phyloP scores from a whole-genome alignment of 2,113 vertebrate species.

The Zingel zingel region DNA sequence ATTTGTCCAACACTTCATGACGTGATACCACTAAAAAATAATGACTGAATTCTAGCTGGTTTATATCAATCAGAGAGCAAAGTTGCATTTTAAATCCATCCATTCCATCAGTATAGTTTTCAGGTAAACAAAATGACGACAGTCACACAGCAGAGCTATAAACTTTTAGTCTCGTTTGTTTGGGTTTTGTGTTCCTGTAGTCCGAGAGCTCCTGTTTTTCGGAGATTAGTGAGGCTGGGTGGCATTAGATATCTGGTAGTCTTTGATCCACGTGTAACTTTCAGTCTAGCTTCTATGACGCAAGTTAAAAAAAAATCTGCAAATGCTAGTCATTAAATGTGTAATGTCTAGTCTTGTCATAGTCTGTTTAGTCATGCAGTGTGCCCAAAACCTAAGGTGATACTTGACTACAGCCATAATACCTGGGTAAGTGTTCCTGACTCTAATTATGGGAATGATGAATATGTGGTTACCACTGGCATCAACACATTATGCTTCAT shows the following conservation, averaged over 20 bases:
- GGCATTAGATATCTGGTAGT: background rate
- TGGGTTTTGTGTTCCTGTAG: background rate
- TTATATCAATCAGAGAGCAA: background rate
- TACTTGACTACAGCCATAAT: constrained; percentile 52
- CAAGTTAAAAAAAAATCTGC: constrained; percentile 19
- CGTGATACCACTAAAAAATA: background rate
- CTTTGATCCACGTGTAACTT: constrained; percentile 30
- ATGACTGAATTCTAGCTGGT: background rate
- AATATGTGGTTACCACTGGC: constrained; percentile 29
- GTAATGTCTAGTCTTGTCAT: constrained; percentile 68
- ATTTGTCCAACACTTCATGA: background rate
- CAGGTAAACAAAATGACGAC: background rate
- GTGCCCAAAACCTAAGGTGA: constrained; percentile 10
- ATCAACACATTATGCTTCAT: constrained; percentile 31
- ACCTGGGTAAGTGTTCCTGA: constrained; percentile 45
- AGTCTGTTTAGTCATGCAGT: constrained; percentile 50
- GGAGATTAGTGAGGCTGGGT: background rate
- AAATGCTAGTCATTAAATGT: constrained; percentile 58
- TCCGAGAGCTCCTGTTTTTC: background rate
- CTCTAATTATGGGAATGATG: constrained; percentile 60
- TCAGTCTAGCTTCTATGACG: constrained; percentile 6
- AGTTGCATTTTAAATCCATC: background rate
- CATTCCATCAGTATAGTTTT: background rate
- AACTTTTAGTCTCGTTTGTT: background rate
- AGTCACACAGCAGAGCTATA: background rate